These are phyloP conservation scores for Stegodyphus dumicola DNA, from an alignment of 1,140 invertebrate species.

Conservation along the genomic window DNA sequence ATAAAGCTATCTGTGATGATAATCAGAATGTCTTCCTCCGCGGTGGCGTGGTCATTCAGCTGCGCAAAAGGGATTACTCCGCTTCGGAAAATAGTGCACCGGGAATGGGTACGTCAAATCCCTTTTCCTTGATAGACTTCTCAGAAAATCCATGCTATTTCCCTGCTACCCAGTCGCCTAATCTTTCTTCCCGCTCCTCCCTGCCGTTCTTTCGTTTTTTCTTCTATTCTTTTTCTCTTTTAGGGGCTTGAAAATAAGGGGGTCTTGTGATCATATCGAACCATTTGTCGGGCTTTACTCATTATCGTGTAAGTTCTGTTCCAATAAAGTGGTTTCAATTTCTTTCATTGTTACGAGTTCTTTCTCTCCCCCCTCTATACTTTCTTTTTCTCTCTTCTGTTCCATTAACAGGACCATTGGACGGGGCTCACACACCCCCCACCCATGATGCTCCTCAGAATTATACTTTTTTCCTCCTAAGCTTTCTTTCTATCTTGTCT, in stretches of 20 bases:
- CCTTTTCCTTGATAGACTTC: conserved; percentile 58
- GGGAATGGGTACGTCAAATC: conserved; percentile 57
- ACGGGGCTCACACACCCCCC: not conserved
- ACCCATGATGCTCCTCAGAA: not conserved
- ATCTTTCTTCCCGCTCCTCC: conserved; percentile 45
- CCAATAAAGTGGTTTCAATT: conserved; percentile 61
- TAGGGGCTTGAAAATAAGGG: conserved; percentile 33
- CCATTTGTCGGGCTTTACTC: conserved; percentile 58
- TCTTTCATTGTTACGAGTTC: conserved; percentile 49
- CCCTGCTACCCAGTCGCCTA: conserved; percentile 48
- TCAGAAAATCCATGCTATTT: conserved; percentile 58
- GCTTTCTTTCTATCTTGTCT: not conserved
- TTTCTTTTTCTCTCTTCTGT: not conserved
- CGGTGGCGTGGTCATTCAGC: conserved; percentile 54
- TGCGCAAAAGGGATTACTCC: conserved; percentile 58
- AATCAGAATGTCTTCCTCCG: conserved; percentile 58
- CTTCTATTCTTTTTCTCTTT: conserved; percentile 10
- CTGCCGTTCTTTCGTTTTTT: conserved; percentile 5
- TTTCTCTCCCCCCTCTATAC: not conserved
- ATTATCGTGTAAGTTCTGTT: conserved; percentile 59
- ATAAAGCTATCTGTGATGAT: conserved; percentile 58
- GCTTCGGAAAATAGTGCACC: conserved; percentile 61
- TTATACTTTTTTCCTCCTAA: conserved; percentile 8
- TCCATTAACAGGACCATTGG: conserved; percentile 48
- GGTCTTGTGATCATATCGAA: conserved; percentile 44